Conservation (phyloP, 2,797 vertebrate species). For the Iguana delicatissima region DNA sequence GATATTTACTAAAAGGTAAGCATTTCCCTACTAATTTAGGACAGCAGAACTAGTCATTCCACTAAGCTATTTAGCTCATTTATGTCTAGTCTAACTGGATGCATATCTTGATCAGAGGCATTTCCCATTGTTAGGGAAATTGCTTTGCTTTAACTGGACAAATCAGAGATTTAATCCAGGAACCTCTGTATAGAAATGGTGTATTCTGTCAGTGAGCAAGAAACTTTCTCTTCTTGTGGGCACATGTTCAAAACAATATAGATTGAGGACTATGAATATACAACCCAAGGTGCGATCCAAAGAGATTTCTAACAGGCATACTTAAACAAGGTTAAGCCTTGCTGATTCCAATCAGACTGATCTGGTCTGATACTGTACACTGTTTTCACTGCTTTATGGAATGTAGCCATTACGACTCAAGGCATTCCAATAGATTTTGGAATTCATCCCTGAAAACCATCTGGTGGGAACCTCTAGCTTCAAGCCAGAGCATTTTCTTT, state of each 20-base stretch:
- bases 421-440: slow-evolving; percentile 20
- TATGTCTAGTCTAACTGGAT: no score
- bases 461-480: neutral
- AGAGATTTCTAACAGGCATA: neutral
- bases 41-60: no score
- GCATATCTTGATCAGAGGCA: no score
- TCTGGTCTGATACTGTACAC: slow-evolving; percentile 11
- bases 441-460: neutral
- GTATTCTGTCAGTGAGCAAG: neutral
- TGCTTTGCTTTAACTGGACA: neutral
- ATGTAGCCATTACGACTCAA: slow-evolving; percentile 27
- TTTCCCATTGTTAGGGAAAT: no score
- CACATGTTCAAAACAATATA: no score
- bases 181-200: neutral
- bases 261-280: neutral
- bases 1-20: no score
- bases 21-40: no score
- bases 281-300: neutral
- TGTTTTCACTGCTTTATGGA: slow-evolving; percentile 22
- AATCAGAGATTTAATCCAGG: neutral
- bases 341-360: slow-evolving; percentile 10
- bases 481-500: rapidly evolving
- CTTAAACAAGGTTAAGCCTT: neutral
- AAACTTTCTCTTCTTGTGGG: neutral
- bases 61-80: no score